Percentiles rank a stretch among this genome's conserved stretches.
Conservation (phyloP, 2,888 invertebrate genomes). For the Nasonovia ribisnigri region DNA sequence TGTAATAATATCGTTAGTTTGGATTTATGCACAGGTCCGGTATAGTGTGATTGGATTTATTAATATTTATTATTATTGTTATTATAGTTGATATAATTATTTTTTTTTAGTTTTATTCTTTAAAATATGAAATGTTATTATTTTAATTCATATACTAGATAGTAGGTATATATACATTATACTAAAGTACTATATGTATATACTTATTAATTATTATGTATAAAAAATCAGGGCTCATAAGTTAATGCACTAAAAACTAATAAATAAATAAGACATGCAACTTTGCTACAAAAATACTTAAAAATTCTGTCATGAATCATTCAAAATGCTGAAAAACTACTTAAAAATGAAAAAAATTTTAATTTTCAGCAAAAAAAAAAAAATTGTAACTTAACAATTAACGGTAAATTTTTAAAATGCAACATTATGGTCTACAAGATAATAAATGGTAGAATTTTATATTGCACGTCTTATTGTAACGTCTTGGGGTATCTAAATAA, state of each 20-base stretch:
- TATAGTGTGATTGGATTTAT: not conserved
- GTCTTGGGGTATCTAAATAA: not conserved
- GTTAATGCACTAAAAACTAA: no score
- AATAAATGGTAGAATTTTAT: not conserved
- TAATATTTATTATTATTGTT: not conserved
- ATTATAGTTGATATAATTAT: not conserved
- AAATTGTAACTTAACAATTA: no score
- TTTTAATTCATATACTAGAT: not conserved
- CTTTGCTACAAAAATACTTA: no score
- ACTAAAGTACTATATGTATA: not conserved
- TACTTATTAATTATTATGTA: not conserved
- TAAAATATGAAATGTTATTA: not conserved
- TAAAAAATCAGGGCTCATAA: not conserved
- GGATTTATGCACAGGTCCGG: not conserved
- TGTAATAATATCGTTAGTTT: not conserved
- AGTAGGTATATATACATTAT: not conserved
- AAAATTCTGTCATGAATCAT: no score
- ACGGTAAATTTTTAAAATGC: no score
- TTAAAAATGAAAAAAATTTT: no score
- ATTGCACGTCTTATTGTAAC: not conserved
- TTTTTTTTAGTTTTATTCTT: not conserved
- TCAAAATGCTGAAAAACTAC: no score
- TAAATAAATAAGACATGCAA: no score
- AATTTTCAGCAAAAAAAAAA: no score
- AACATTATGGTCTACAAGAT: not conserved